A percentile compares a stretch with the other conserved stretches of the same genome.
Evolutionary conservation across 2,888 invertebrate genomes (phyloP).

Genomic region (Rotaria sp.): DNA sequence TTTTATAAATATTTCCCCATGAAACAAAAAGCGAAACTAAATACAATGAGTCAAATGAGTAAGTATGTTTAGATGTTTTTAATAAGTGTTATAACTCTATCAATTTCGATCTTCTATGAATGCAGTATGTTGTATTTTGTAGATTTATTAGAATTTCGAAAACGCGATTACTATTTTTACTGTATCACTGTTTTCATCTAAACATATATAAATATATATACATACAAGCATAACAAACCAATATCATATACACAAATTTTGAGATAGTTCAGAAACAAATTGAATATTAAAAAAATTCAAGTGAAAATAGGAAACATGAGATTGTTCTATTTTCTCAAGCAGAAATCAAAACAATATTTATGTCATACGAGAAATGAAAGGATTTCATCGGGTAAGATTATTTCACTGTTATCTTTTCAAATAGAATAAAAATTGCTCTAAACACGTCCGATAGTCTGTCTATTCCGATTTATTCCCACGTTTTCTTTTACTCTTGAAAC

Average conservation of each 20-base stretch:
- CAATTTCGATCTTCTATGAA: too few species aligned
- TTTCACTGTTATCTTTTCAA: background rate
- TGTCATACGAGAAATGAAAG: background rate
- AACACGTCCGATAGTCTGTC: background rate
- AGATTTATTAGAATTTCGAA: background rate
- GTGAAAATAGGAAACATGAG: background rate
- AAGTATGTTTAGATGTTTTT: background rate
- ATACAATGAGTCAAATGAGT: background rate
- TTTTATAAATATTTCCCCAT: too few species aligned
- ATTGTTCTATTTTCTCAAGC: background rate
- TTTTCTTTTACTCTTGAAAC: background rate
- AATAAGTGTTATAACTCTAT: too few species aligned
- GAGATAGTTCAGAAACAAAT: too few species aligned
- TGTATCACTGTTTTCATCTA: too few species aligned
- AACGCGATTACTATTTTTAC: background rate
- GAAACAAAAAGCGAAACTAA: too few species aligned
- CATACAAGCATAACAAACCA: too few species aligned
- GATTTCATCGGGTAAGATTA: background rate
- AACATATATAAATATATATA: too few species aligned
- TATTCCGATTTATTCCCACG: background rate
- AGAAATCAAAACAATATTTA: background rate
- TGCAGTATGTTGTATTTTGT: background rate
- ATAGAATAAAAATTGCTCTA: background rate
- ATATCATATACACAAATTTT: too few species aligned
- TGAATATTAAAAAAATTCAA: too few species aligned